Percentiles rank a stretch among this genome's conserved stretches.
These are phyloP conservation scores for Bugulina stolonifera DNA, from an alignment of 2,888 invertebrate species.

Conservation along the genomic window DNA sequence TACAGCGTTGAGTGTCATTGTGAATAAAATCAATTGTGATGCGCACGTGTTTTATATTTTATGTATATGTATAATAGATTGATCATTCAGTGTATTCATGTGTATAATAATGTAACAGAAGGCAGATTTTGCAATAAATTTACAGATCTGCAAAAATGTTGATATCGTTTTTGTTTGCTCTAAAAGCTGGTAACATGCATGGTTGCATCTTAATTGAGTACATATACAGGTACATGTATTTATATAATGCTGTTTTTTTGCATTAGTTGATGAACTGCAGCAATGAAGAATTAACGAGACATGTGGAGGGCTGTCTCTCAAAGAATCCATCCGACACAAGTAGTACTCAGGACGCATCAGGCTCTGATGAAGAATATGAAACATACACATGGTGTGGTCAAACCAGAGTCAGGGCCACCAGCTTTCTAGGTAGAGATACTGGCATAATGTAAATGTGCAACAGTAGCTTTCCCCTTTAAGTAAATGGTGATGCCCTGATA, in stretches of 20 bases:
- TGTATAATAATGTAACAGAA: no score
- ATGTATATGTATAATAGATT: no score
- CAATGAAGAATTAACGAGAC: background rate
- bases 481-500: background rate
- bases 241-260: background rate
- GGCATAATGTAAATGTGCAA: background rate
- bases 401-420: conserved; percentile 59
- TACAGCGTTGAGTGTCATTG: no score
- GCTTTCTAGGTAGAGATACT: conserved; percentile 46
- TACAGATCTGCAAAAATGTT: no score
- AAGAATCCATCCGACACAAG: background rate
- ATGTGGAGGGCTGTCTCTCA: conserved; percentile 9
- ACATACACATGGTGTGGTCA: conserved; percentile 91
- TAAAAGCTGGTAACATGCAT: no score
- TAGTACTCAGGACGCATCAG: conserved; percentile 3
- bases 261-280: background rate
- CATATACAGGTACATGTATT: no score
- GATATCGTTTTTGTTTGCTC: no score
- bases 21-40: no score
- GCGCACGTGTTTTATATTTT: no score
- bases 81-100: no score
- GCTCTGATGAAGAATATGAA: conserved; percentile 60
- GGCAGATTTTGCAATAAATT: no score
- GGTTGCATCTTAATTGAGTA: no score
- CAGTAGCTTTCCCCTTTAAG: background rate